phyloP scores from a whole-genome alignment of 2,113 vertebrate genomes.

The Heterochromis multidens region DNA sequence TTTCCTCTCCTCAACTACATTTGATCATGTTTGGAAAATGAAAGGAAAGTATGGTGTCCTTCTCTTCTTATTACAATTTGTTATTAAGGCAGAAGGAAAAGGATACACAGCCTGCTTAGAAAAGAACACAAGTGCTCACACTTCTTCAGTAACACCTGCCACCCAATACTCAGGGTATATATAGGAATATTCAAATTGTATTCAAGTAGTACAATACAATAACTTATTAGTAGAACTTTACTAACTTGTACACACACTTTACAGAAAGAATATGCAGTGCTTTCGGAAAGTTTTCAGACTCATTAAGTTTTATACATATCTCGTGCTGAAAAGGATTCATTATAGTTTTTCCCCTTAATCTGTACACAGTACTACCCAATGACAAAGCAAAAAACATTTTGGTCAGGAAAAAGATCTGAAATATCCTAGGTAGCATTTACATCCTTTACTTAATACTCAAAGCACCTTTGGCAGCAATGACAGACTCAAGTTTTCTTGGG shows the following conservation, averaged over 20 bases:
- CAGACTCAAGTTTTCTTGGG: neutral
- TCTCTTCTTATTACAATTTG: neutral
- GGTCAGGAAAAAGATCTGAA: neutral
- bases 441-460: neutral
- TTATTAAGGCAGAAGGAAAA: neutral
- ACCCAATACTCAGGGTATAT: neutral
- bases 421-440: neutral
- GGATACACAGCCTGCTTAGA: neutral
- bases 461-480: neutral
- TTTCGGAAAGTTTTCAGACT: neutral
- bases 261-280: neutral
- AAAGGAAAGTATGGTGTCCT: too few species aligned
- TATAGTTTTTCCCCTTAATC: neutral
- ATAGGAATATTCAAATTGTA: neutral
- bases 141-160: neutral
- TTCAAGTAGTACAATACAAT: fast-evolving
- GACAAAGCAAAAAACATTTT: neutral
- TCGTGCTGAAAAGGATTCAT: neutral
- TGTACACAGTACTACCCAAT: neutral
- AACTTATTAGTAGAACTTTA: neutral
- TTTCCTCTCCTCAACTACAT: too few species aligned
- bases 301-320: neutral
- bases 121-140: neutral
- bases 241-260: neutral
- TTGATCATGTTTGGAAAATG: too few species aligned